Conservation (phyloP, 2,888 invertebrate genomes). For the Pantelozetes paolii region DNA sequence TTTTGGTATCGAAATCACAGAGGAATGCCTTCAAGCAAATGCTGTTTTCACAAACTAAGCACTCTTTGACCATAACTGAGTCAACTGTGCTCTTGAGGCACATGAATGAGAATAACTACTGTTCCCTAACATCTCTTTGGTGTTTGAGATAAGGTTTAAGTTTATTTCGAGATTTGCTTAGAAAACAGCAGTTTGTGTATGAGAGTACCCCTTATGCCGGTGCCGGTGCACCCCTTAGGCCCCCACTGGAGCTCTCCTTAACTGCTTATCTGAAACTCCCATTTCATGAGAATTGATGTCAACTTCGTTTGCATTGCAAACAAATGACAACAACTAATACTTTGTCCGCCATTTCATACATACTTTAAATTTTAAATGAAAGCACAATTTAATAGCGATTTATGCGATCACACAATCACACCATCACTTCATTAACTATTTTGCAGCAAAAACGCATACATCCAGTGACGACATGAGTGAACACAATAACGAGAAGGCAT, state of each 20-base stretch:
- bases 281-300: slow-evolving; percentile 18
- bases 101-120: too few species aligned
- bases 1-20: too few species aligned
- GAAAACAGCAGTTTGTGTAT: background rate
- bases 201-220: slow-evolving; percentile 18
- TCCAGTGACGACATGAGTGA: background rate
- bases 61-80: too few species aligned
- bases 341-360: background rate
- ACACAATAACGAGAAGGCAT: slow-evolving; percentile 1
- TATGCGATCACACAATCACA: slow-evolving; percentile 17
- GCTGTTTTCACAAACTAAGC: too few species aligned
- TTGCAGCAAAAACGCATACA: background rate
- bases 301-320: background rate
- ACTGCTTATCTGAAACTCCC: slow-evolving; percentile 33
- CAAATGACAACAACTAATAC: too few species aligned
- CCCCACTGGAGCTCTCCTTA: slow-evolving; percentile 20
- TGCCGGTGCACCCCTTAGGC: too few species aligned
- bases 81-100: too few species aligned
- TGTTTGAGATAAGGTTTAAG: background rate
- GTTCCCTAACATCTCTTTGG: too few species aligned
- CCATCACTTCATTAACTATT: background rate
- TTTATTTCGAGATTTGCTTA: slow-evolving; percentile 14
- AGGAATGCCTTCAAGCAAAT: too few species aligned
- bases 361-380: background rate
- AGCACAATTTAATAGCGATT: too few species aligned